These are phyloP conservation scores for Emydoidea blandingii DNA, from an alignment of 2,797 vertebrate genomes.

Conservation along the genomic window DNA sequence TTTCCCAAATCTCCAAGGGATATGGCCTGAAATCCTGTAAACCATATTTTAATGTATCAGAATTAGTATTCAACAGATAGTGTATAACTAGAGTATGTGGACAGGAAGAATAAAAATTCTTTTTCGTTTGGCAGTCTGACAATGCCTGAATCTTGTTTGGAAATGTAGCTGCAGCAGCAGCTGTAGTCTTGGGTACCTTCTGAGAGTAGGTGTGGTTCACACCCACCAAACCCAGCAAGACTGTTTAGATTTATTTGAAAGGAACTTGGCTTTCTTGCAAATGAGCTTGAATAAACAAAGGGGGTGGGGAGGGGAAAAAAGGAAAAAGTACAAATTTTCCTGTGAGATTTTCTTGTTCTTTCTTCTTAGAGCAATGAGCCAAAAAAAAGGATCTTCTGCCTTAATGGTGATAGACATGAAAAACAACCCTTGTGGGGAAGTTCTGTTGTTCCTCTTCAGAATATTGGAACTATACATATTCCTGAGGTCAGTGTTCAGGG, in stretches of 20 bases:
- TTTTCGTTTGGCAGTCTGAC: constrained; percentile 30
- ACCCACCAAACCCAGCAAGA: constrained; percentile 2
- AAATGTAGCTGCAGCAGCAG: constrained; percentile 46
- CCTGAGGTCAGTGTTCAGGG: not conserved
- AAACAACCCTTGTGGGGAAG: constrained; percentile 19
- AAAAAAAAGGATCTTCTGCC: constrained; percentile 24
- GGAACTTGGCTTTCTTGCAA: constrained; percentile 50
- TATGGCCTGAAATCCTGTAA: constrained; percentile 7
- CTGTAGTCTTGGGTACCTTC: constrained; percentile 38
- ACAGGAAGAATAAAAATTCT: constrained; percentile 5
- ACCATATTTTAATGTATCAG: not conserved
- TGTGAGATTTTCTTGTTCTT: constrained; percentile 57
- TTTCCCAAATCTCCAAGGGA: not conserved
- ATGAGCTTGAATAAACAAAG: constrained; percentile 29
- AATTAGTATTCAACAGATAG: constrained; percentile 23
- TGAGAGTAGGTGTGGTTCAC: constrained; percentile 52
- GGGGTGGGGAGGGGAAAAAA: not conserved
- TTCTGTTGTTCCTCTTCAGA: not conserved
- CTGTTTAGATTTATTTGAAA: constrained; percentile 32
- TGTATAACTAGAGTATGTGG: constrained; percentile 47
- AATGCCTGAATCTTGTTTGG: constrained; percentile 24
- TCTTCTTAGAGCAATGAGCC: not conserved
- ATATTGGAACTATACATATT: not conserved
- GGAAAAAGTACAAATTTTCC: constrained; percentile 46
- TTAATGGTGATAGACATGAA: not conserved